Base-by-base conservation (phyloP, 64 coral and sea anemone species). In the Pachyseris speciosa region DNA sequence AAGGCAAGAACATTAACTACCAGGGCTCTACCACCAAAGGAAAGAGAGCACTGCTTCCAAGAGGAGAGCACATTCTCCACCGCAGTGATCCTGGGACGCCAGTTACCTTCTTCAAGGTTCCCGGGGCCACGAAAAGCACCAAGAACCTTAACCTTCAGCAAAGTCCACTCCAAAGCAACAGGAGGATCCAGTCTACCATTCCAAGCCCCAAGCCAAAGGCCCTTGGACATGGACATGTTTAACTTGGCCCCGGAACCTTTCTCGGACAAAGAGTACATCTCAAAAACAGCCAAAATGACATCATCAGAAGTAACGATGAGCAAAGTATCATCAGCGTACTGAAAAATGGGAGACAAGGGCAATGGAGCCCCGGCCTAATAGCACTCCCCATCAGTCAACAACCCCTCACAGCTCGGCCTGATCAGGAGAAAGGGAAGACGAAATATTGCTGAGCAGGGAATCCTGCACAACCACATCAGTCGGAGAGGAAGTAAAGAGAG, bases 251-350 rank as follows among this genome's bases (percentile, higher is more conserved):
- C 71, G 0, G 74, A 50, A 5, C 52, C 83, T 6, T 55, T 53
- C 26, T 92, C 72, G 39, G 78, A 76, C 7, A 10, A 5, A n/a
- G 1, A 55, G 67, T 76, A 92, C 19, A 41, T 74, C 0, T 36
- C 50, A 4, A 92, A 86, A 15, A 53, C 32, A 34, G 51, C 83
- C n/a, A 10, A 2, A 32, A 76, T 44, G 4, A 72, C 16, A 5
- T 75, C 34, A 32, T 93, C 83, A 0, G 63, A 41, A 2, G 16
- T 49, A 0, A 24, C 32, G 25, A 67, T 42, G 0, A 93, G 12
- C 0, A 72, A 67, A 8, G 91, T 93, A 15, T 93, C 83, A 4
- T 93, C 73, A 3, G 83, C 84, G 29, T 93, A 93, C 32, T 67
- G 52, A 3, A 53, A 78, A 2, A 70, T 50, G 8, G 27, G 25